Base-by-base conservation (phyloP, 2,113 vertebrate genomes). In the Spea multiplicata region DNA sequence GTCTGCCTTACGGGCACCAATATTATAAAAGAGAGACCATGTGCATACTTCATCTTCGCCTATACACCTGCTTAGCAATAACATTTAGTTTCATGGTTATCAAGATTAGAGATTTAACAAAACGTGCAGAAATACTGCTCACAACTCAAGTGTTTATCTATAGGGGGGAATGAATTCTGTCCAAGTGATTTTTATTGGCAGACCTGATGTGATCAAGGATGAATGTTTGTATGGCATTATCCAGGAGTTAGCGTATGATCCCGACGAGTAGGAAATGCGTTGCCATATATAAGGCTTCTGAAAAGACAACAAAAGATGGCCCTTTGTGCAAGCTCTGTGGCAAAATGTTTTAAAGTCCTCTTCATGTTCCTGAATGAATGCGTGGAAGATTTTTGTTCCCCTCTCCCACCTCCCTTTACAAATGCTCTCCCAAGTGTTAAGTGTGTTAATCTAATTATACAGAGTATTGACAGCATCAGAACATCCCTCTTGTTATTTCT, bases 141-240 rank as follows among this genome's bases (percentile, higher is more conserved):
- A 93, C 91, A 92, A 94, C 69, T 72, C 55, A 62, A 93, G 88
- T 91, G 91, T 93, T 95, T 94, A 92, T 91, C 91, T 80, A 6
- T 67, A 44, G 61, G 16, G 47, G 71, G 49, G 52, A n/a, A 4
- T n/a, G 50, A 46, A 73, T 73, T 80, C 45, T 9, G 93, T 95
- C 87, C 65, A 5, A 84, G 86, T 84, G 88, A 87, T 91, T 95
- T 95, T 96, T 95, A 96, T 94, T 92, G 93, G 91, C 83, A 89
- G 93, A 92, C 91, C 87, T 92, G 92, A 90, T 93, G 91, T 95
- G 93, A 96, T 95, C 94, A 96, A 93, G 93, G 95, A 90, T 88
- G 88, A 84, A 90, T n/a, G 59, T 70, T 47, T 17, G 64, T 71
- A 66, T 73, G 52, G 77, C 13, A n/a, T 74, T 67, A 80, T 68